phyloP scores from a whole-genome alignment of 2,797 vertebrate species.

The Gadopsis bispinosus region DNA sequence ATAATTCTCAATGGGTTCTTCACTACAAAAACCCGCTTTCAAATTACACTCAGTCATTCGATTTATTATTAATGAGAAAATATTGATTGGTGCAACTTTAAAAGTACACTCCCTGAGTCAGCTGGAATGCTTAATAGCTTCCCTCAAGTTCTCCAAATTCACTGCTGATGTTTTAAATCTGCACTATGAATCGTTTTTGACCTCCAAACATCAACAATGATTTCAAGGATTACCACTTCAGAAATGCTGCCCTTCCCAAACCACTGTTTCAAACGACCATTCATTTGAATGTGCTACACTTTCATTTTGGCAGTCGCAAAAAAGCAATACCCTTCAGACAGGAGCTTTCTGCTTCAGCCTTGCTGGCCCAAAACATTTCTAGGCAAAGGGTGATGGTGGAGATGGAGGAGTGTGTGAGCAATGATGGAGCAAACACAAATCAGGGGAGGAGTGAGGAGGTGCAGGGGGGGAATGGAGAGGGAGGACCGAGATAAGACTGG shows the following conservation, averaged over 20 bases:
- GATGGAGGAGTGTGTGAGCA: slow-evolving; percentile 43
- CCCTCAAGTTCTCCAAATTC: background rate
- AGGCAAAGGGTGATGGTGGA: slow-evolving; percentile 12
- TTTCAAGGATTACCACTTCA: slow-evolving; percentile 4
- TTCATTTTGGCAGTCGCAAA: background rate
- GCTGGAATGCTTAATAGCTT: background rate
- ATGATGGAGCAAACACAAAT: slow-evolving; percentile 59
- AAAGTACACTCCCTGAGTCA: background rate
- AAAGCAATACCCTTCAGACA: slow-evolving; percentile 11
- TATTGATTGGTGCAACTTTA: background rate
- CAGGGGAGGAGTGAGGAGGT: slow-evolving; percentile 44
- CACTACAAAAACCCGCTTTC: background rate
- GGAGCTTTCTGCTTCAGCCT: slow-evolving; percentile 8
- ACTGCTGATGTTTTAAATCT: background rate
- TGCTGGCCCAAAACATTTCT: slow-evolving; percentile 30
- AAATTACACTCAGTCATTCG: background rate
- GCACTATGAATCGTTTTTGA: background rate
- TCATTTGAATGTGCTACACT: background rate
- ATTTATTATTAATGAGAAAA: slow-evolving; percentile 3
- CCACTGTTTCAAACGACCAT: background rate
- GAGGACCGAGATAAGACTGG: slow-evolving; percentile 57
- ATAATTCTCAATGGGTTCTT: background rate
- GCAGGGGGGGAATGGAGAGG: slow-evolving; percentile 54
- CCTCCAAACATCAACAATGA: slow-evolving; percentile 16
- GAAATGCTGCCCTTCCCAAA: background rate